These are phyloP conservation scores for Calephelis perditalis DNA, from an alignment of 2,888 invertebrate genomes.

Conservation along the genomic window DNA sequence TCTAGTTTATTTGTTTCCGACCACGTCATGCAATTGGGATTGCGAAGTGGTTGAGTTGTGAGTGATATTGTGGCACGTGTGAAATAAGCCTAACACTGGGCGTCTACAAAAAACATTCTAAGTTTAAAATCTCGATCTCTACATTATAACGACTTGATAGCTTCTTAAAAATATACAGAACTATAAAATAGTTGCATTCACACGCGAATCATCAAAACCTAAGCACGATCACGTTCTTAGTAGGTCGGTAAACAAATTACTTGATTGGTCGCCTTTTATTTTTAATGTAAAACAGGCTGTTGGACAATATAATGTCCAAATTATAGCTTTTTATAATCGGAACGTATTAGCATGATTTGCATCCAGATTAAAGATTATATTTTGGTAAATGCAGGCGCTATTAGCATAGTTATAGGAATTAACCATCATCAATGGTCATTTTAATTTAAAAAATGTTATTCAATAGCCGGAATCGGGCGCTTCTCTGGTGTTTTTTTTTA, in stretches of 20 bases:
- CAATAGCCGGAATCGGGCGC: constrained; percentile 8
- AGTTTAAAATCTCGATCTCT: too few relatives aligned
- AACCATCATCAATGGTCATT: constrained; percentile 67
- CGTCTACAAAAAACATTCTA: too few relatives aligned
- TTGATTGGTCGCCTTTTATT: constrained; percentile 71
- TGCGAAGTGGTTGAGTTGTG: too few relatives aligned
- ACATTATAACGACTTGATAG: background rate
- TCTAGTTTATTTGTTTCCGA: too few relatives aligned
- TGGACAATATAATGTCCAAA: constrained; percentile 76
- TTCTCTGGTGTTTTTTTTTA: constrained; percentile 23
- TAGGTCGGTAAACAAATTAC: constrained; percentile 74
- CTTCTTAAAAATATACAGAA: background rate
- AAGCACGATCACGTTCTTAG: constrained; percentile 62
- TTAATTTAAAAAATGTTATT: constrained; percentile 57
- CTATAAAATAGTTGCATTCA: background rate
- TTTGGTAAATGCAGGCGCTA: constrained; percentile 71
- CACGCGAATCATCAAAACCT: constrained; percentile 35
- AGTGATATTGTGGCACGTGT: too few relatives aligned
- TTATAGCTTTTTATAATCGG: constrained; percentile 75
- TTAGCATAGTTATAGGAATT: constrained; percentile 76
- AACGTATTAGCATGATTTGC: constrained; percentile 76
- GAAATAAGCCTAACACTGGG: too few relatives aligned
- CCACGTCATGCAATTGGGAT: too few relatives aligned
- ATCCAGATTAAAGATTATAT: constrained; percentile 77
- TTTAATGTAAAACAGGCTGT: constrained; percentile 75